Evolutionary conservation across 2,113 vertebrate genomes (phyloP).

Genomic region (Peromyscus polionotus): DNA sequence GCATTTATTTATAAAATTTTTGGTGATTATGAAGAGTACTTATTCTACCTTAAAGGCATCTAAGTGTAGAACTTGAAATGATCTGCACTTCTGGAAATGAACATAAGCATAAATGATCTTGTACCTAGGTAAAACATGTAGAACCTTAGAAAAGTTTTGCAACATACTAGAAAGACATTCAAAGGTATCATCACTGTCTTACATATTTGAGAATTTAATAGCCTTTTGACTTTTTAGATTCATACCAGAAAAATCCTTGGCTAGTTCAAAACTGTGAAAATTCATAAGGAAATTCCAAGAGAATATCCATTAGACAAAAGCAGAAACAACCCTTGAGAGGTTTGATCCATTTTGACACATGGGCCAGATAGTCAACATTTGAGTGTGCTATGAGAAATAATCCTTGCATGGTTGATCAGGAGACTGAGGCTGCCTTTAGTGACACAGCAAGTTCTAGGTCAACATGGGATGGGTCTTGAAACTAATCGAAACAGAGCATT

Average conservation of each 20-base stretch:
- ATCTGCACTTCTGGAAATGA: slow-evolving; percentile 15
- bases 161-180: neutral
- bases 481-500: neutral
- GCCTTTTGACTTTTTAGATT: slow-evolving; percentile 23
- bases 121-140: slow-evolving; percentile 19
- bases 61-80: neutral
- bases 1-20: slow-evolving; percentile 27
- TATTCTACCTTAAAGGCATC: neutral
- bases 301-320: neutral
- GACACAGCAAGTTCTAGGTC: neutral
- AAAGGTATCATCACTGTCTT: neutral
- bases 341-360: neutral
- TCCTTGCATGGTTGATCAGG: neutral
- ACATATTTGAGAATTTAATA: neutral
- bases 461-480: neutral
- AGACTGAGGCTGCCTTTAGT: neutral
- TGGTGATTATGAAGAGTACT: neutral
- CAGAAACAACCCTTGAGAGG: neutral
- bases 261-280: neutral
- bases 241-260: neutral
- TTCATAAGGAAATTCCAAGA: neutral
- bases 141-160: slow-evolving; percentile 26
- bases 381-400: neutral
- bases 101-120: neutral
- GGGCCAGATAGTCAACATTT: neutral